Evolutionary conservation across 2,797 vertebrate species (phyloP).

Genomic region (Platyrinchus mystaceus): DNA sequence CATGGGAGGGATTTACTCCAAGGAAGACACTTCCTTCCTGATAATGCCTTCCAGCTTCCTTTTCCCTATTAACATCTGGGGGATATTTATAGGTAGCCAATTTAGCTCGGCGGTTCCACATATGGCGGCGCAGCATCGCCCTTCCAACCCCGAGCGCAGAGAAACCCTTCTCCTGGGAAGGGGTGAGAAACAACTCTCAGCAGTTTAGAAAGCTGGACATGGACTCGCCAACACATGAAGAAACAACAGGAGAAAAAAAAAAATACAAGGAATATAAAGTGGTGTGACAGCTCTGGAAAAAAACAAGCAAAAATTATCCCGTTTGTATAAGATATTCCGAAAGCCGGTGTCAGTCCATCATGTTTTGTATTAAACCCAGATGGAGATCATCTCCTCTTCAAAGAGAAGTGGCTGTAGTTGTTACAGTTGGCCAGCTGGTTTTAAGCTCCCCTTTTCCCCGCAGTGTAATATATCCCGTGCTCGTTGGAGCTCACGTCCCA

Average conservation of each 20-base stretch:
- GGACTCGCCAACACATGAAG: background rate
- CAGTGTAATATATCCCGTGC: constrained; percentile 44
- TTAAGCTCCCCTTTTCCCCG: constrained; percentile 49
- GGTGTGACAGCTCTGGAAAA: background rate
- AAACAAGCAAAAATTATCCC: background rate
- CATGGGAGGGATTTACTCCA: constrained; percentile 9
- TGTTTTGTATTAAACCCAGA: constrained; percentile 78
- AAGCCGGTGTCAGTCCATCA: constrained; percentile 23
- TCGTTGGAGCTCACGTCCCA: constrained; percentile 15
- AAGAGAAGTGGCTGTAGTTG: constrained; percentile 63
- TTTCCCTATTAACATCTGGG: constrained; percentile 24
- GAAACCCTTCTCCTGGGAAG: background rate
- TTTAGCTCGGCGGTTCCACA: background rate
- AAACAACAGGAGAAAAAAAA: background rate
- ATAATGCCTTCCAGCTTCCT: constrained; percentile 24
- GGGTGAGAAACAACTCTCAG: background rate
- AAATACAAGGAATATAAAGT: background rate
- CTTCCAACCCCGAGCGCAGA: accelerated
- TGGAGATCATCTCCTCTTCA: constrained; percentile 77
- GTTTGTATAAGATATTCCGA: constrained; percentile 35
- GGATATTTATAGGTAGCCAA: constrained; percentile 13
- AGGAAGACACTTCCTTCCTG: constrained; percentile 32
- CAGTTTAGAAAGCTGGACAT: background rate
- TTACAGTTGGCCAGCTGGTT: constrained; percentile 68
- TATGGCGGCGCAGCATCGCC: background rate